These are phyloP conservation scores for Cheirogaleus medius DNA, from an alignment of 2,113 vertebrate species.

Conservation along the genomic window DNA sequence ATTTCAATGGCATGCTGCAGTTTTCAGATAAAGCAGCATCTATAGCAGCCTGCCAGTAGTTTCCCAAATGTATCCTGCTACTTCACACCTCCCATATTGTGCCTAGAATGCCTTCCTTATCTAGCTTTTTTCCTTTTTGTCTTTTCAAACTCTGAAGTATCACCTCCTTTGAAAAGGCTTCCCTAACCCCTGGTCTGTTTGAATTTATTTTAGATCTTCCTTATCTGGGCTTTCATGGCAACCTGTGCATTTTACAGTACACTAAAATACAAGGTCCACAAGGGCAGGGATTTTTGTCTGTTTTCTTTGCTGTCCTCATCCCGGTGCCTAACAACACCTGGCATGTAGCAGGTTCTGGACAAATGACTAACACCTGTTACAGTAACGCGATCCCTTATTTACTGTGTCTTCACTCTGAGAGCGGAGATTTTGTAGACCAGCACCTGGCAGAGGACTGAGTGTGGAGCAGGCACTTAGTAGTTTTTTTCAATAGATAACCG, in stretches of 20 bases:
- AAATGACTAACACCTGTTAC: not conserved
- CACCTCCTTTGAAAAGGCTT: not conserved
- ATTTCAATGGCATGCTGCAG: not conserved
- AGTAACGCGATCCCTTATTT: not conserved
- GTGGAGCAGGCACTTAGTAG: not conserved
- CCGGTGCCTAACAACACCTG: not conserved
- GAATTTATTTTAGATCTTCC: not conserved
- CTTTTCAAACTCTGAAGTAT: not conserved
- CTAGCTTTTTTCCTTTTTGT: not conserved
- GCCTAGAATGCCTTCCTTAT: not conserved
- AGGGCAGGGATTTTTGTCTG: not conserved
- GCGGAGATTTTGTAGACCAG: not conserved
- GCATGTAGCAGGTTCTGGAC: not conserved
- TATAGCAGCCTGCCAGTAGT: not conserved
- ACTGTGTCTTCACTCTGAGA: not conserved
- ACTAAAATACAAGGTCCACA: not conserved
- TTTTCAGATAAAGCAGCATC: slow-evolving; percentile 13
- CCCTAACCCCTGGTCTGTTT: not conserved
- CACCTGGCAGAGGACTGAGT: not conserved
- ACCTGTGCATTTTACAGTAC: not conserved
- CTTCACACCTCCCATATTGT: not conserved
- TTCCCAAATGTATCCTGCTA: not conserved
- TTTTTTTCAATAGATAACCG: not conserved
- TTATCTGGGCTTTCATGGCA: not conserved
- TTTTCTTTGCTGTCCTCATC: not conserved